Base-by-base conservation (phyloP, 2,888 invertebrate species). In the Acleris holmiana region DNA sequence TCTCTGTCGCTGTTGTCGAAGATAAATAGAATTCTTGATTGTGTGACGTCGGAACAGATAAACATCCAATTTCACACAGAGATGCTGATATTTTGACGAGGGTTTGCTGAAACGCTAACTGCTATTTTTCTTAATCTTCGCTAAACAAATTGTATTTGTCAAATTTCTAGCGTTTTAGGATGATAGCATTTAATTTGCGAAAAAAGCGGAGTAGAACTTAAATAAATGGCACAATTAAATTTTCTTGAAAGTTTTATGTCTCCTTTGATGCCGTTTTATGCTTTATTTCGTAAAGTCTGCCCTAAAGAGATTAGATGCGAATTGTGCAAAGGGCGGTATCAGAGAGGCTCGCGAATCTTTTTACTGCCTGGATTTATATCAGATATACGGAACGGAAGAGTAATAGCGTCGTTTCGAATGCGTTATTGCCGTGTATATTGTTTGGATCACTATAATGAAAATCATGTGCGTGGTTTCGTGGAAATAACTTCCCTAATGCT, bases 361-460 rank as follows among this genome's bases (percentile, higher is more conserved):
- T 63, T 58, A 64, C 64, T 55, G 65, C 59, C 49, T 18, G 65
- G 59, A 55, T 65, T 60, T 60, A 65, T 65, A 50, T 59, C 59
- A 54, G 64, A 65, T 53, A 55, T 56, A 25, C 50, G 76, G 61
- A 70, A 71, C 71, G 66, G 54, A 62, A 73, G 67, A 77, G 69
- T 72, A 70, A 81, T 77, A 68, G 72, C 69, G 69, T 76, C 70
- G 71, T 78, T 76, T 66, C 50, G 61, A 72, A 72, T 68, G 72
- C 69, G 68, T 71, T 76, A 78, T 77, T 73, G 73, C 71, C 68
- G 63, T 55, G 62, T 71, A 69, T 68, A 70, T 70, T 71, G 61
- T 66, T 44, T 59, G 66, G 71, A 72, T 65, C 63, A 73, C 72
- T 73, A 73, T 68, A 71, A 69, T 61, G 58, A 70, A 72, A 75